Percentiles rank a stretch among this genome's conserved stretches.
These are phyloP conservation scores for Dyspetes luteomarginatus DNA, from an alignment of 2,888 invertebrate genomes.

Conservation along the genomic window DNA sequence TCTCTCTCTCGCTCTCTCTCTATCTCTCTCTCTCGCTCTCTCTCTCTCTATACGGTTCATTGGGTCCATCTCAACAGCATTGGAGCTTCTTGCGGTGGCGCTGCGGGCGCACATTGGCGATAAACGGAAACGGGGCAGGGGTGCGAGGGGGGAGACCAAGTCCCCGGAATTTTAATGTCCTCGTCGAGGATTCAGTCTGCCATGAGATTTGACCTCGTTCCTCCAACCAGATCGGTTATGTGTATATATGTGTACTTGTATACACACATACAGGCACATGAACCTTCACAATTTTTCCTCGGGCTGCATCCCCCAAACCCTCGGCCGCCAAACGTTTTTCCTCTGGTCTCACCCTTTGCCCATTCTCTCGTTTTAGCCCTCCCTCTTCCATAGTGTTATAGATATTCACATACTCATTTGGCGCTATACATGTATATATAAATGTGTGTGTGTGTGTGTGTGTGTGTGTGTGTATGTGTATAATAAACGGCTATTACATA, in stretches of 20 bases:
- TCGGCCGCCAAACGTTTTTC: slow-evolving; percentile 42
- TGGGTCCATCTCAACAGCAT: slow-evolving; percentile 56
- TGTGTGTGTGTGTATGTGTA: neutral
- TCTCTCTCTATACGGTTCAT: slow-evolving; percentile 58
- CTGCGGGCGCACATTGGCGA: slow-evolving; percentile 23
- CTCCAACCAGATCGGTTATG: slow-evolving; percentile 50
- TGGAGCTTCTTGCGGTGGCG: slow-evolving; percentile 50
- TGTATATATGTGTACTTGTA: neutral
- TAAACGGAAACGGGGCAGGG: slow-evolving; percentile 56
- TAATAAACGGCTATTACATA: slow-evolving; percentile 14
- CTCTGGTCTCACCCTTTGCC: slow-evolving; percentile 15
- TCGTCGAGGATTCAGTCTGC: slow-evolving; percentile 61
- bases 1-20: slow-evolving; percentile 15
- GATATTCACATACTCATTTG: no score
- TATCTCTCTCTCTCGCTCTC: slow-evolving; percentile 12
- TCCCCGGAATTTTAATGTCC: slow-evolving; percentile 64
- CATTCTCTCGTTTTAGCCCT: slow-evolving; percentile 17
- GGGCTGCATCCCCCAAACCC: slow-evolving; percentile 39
- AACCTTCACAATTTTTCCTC: slow-evolving; percentile 33
- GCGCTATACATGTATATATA: no score
- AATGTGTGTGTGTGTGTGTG: neutral
- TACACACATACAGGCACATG: slow-evolving; percentile 20
- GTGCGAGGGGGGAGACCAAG: slow-evolving; percentile 35
- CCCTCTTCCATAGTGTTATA: no score
- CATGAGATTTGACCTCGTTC: slow-evolving; percentile 65